Evolutionary conservation across 2,113 vertebrate genomes (phyloP), one percentile per base, ranked within the genome.

Genomic region (Periophthalmodon schlosseri): DNA sequence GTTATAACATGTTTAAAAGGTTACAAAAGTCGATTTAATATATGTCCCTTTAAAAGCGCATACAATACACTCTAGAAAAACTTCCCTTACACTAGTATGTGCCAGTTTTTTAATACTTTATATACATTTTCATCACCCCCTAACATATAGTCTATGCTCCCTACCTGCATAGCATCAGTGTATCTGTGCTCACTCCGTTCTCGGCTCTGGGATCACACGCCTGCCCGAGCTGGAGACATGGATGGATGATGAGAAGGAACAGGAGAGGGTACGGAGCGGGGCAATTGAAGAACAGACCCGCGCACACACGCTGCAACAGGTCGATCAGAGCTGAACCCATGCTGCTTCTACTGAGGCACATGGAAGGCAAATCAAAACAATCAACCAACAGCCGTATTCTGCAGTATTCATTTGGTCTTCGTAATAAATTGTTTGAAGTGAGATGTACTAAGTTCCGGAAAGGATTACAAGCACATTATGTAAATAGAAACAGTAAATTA

Each of bases 91-190:
- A 44, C 9, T 10, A 44, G 39, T 44, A 44, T 44, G 39, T 10
- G 2, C 47, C 47, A 16, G 47, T 49, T 49, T 49, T 49, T 2
- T 12, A 49, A 49, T 4, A 49, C 47, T 44, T 44, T 44, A 44
- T 44, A 44, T 10, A 10, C 28, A 28, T 28, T 28, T 28, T 28
- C 9, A 44, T 44, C 39, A 44, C 39, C 39, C 10, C 8, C 9
- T 10, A 44, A 8, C 8, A 44, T 44, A 44, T 9, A 10, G 8
- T 44, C 39, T 39, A 39, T 39, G 36, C 36, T 14, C 52, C 13
- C 10, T 28, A 60, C 57, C 57, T 60, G 61, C 80, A 92, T 21
- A 90, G 68, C 6, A 91, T 18, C 11, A 84, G 56, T 5, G 78
- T 13, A n/a, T 76, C 84, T 34, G 60, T 0, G 83, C 79, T 81